Evolutionary conservation across 2,797 vertebrate species (phyloP).

Genomic region (Pipistrellus nathusii): DNA sequence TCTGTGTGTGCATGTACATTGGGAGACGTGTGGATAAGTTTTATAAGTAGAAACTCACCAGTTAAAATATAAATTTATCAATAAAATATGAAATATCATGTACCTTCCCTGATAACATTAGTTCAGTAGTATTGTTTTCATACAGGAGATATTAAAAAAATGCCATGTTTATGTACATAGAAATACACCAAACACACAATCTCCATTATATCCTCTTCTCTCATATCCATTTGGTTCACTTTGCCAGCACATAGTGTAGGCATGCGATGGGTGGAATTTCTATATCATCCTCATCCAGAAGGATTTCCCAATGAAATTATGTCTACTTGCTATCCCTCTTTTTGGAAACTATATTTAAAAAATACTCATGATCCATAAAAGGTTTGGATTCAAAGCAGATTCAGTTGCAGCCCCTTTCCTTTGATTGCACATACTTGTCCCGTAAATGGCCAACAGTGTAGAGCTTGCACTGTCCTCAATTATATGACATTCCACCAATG

Average conservation of each 20-base stretch:
- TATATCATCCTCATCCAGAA: background rate
- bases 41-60: background rate
- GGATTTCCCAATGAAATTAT: background rate
- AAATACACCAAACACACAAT: background rate
- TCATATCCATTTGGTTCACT: too few relatives aligned
- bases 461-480: background rate
- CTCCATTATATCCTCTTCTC: background rate
- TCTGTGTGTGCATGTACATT: background rate
- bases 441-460: background rate
- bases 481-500: background rate
- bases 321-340: background rate
- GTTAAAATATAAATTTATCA: background rate
- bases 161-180: background rate
- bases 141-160: background rate
- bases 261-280: background rate
- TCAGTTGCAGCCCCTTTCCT: background rate
- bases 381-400: background rate
- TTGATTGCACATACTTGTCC: background rate
- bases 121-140: background rate
- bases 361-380: background rate
- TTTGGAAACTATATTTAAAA: background rate
- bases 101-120: background rate
- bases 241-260: too few relatives aligned
- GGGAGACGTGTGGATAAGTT: background rate
- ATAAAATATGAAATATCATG: background rate